Percentiles rank a stretch among this genome's conserved stretches.
phyloP scores from a whole-genome alignment of 2,888 invertebrate species.

The Zootermopsis nevadensis region DNA sequence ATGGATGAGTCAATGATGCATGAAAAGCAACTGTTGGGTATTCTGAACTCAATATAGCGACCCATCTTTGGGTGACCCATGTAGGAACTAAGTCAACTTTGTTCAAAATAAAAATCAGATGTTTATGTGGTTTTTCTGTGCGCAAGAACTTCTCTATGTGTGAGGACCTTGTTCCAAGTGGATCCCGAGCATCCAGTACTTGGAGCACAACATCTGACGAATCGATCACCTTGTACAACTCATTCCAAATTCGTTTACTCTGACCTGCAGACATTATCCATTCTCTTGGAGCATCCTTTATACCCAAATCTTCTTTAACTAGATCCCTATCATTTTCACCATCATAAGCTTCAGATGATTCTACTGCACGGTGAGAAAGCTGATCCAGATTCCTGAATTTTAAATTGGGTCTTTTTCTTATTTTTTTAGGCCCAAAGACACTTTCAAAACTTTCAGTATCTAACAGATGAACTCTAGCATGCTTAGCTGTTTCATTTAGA shows the following conservation, averaged over 20 bases:
- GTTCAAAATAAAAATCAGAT: slow-evolving; percentile 95
- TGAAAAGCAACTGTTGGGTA: slow-evolving; percentile 99
- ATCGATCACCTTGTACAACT: slow-evolving; percentile 98
- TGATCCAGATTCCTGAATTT: slow-evolving; percentile 81
- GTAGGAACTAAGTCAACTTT: slow-evolving; percentile 97
- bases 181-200: slow-evolving; percentile 97
- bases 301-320: slow-evolving; percentile 81
- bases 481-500: slow-evolving; percentile 90
- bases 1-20: slow-evolving; percentile 98
- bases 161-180: slow-evolving; percentile 93
- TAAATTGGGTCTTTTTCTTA: slow-evolving; percentile 89
- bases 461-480: slow-evolving; percentile 91
- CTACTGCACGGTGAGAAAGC: slow-evolving; percentile 77
- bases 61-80: slow-evolving; percentile 99
- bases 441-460: slow-evolving; percentile 95
- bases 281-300: slow-evolving; percentile 85
- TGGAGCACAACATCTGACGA: slow-evolving; percentile 97
- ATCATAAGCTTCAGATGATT: slow-evolving; percentile 81
- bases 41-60: slow-evolving; percentile 91
- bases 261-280: slow-evolving; percentile 97
- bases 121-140: slow-evolving; percentile 96
- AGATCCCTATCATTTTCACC: slow-evolving; percentile 86
- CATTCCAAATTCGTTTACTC: slow-evolving; percentile 98
- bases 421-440: slow-evolving; percentile 95
- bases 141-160: slow-evolving; percentile 92